Conservation (phyloP, 92 coral and sea anemone genomes). For the Porites divaricata region DNA sequence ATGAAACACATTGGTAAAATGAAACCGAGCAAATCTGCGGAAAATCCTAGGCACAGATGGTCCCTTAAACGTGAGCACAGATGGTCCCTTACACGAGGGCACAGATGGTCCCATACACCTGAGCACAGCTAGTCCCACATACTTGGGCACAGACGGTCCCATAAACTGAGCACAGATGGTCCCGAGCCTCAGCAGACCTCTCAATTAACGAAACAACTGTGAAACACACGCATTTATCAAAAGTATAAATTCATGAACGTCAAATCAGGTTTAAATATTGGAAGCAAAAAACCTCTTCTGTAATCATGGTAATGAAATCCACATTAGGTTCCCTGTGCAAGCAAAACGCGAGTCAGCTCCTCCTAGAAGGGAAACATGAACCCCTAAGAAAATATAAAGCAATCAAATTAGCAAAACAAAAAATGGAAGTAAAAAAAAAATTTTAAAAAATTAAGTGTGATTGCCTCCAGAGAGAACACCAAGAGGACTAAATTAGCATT, state of each 20-base stretch:
- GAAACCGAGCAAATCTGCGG: background rate
- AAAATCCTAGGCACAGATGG: background rate
- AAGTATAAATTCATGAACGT: background rate
- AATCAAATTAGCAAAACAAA: background rate
- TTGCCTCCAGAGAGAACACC: too few species aligned
- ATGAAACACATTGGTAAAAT: too few species aligned
- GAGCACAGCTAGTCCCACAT: background rate
- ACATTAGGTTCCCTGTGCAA: too few species aligned
- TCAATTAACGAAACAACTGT: background rate
- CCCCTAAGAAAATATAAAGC: background rate
- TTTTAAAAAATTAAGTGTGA: too few species aligned
- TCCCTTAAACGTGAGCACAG: background rate
- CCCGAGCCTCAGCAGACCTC: background rate
- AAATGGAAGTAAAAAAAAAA: too few species aligned
- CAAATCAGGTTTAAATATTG: background rate
- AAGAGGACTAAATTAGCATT: too few species aligned
- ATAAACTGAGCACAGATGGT: background rate
- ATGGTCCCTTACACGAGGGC: background rate
- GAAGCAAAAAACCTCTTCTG: too few species aligned
- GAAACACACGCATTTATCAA: background rate
- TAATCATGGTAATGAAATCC: too few species aligned
- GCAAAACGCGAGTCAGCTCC: too few species aligned
- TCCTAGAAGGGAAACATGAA: too few species aligned
- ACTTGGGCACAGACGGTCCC: background rate
- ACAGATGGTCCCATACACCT: background rate